These are phyloP conservation scores for Eupithecia exiguata DNA, from an alignment of 2,888 invertebrate genomes.

Conservation along the genomic window DNA sequence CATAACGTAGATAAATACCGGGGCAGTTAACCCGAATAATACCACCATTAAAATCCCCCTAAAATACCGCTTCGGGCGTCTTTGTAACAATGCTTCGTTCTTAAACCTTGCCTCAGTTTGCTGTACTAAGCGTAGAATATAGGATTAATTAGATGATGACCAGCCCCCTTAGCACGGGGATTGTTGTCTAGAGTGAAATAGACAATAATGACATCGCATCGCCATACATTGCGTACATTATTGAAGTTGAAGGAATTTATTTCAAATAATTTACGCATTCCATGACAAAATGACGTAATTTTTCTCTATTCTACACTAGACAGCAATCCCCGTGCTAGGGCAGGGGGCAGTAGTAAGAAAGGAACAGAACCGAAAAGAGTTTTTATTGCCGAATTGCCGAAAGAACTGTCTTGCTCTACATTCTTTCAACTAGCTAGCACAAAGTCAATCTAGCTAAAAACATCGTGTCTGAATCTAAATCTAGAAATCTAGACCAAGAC, in stretches of 20 bases:
- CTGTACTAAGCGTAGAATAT: not conserved
- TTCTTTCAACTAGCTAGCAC: not conserved
- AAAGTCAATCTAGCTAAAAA: not conserved
- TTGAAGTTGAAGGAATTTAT: no score
- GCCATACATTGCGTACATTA: no score
- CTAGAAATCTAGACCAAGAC: not conserved
- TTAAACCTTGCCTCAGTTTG: not conserved
- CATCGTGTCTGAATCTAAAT: not conserved
- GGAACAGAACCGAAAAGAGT: not conserved
- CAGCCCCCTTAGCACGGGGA: no score
- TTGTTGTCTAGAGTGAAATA: no score
- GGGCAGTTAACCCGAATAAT: constrained; percentile 29
- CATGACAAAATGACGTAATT: no score
- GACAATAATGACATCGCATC: no score
- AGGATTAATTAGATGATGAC: not conserved
- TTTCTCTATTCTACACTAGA: no score
- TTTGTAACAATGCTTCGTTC: constrained; percentile 12
- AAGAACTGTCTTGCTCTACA: not conserved
- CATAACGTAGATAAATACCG: constrained; percentile 20
- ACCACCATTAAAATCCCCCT: constrained; percentile 21
- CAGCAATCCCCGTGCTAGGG: no score
- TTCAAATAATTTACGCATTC: no score
- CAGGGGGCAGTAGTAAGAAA: not conserved
- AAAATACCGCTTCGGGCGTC: constrained; percentile 17
- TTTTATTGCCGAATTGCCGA: not conserved